Percentiles rank a stretch among this genome's conserved stretches.
Conservation (phyloP, 2,888 invertebrate genomes). For the Orthosia cruda region DNA sequence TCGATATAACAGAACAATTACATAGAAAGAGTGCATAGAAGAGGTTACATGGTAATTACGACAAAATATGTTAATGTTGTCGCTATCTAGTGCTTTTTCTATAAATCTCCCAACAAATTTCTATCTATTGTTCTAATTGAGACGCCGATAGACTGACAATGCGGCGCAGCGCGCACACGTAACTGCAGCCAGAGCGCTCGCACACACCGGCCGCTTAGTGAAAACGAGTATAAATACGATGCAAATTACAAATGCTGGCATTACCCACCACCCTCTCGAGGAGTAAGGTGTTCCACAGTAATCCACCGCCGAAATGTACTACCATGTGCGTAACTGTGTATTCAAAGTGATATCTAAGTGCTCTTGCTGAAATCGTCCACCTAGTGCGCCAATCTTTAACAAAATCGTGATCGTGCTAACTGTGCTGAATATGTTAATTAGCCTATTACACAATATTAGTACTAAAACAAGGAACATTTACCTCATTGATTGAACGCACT, state of each 20-base stretch:
- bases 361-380: constrained; percentile 47
- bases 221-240: constrained; percentile 91
- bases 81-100: constrained; percentile 78
- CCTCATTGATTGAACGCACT: constrained; percentile 65
- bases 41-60: constrained; percentile 74
- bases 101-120: constrained; percentile 85
- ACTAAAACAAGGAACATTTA: constrained; percentile 43
- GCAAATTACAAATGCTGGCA: constrained; percentile 89
- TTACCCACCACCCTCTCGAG: constrained; percentile 88
- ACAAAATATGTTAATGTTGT: constrained; percentile 74
- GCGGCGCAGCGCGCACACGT: constrained; percentile 80
- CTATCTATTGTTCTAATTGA: constrained; percentile 89
- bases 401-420: constrained; percentile 67
- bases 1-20: constrained; percentile 71
- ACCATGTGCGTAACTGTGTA: constrained; percentile 87
- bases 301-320: constrained; percentile 84
- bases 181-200: constrained; percentile 85
- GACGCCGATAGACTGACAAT: constrained; percentile 87
- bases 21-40: constrained; percentile 35
- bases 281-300: constrained; percentile 80
- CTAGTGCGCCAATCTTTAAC: constrained; percentile 53
- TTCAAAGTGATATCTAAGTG: constrained; percentile 65
- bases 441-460: constrained; percentile 41
- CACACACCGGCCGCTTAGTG: constrained; percentile 82
- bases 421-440: constrained; percentile 59